Evolutionary conservation across 1,140 invertebrate species (phyloP), one percentile per base, ranked within the genome.

Genomic region (Paraescarpia echinospica): DNA sequence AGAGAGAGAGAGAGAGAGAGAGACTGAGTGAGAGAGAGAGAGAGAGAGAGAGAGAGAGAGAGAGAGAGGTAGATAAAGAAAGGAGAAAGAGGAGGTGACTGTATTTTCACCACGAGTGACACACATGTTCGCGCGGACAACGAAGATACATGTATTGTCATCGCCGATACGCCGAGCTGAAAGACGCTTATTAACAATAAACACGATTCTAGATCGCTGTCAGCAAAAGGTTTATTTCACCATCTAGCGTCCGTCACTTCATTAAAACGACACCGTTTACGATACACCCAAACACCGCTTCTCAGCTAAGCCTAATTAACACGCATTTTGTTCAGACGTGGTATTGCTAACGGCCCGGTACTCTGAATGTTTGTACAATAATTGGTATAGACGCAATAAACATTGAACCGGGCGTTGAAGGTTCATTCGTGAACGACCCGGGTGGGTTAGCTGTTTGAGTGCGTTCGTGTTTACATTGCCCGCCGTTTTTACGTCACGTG

Each of bases 1-100:
- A 91, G 90, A 91, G 90, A 91, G n/a, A 91, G 34, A 91, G 90
- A 91, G n/a, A 91, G n/a, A 91, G 31, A 91, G n/a, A 91, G n/a
- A 91, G 90, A 91, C 8, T 12, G n/a, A 91, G 90, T 12, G 34
- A 91, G 90, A 91, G n/a, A 91, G 90, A 91, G n/a, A 91, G 90
- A 91, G n/a, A 91, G 90, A 91, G 34, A 91, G 90, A 91, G n/a
- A 91, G 90, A 91, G 34, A 91, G 90, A 91, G 34, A 91, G 90
- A 91, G 41, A 41, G 41, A 41, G 41, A 41, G 41, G 12, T 4
- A 41, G 41, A 41, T 4, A 41, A 12, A 41, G n/a, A 91, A 33
- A 91, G 90, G 14, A 12, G 12, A 12, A 41, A 12, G 12, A 12
- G 31, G 90, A 91, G 35, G 31, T 4, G 59, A 77, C 27, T 77